A percentile compares a stretch with the other conserved stretches of the same genome.
Evolutionary conservation across 2,113 vertebrate species (phyloP).

Genomic region (Amazona vittata): DNA sequence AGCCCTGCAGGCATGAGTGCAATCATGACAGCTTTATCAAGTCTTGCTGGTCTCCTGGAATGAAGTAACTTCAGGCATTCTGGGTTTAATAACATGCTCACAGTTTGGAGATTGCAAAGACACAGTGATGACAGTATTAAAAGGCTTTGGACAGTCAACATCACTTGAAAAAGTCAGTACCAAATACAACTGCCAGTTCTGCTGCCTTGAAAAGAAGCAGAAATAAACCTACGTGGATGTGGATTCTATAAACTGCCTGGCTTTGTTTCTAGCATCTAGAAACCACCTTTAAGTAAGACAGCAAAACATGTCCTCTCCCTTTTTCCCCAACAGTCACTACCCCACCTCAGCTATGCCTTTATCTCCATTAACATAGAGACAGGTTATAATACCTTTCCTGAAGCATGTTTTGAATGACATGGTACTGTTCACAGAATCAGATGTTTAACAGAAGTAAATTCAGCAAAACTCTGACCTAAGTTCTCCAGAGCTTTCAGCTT

Average conservation of each 20-base stretch:
- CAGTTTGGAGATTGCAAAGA: neutral
- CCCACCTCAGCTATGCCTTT: neutral
- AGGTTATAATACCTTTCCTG: neutral
- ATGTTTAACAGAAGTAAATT: neutral
- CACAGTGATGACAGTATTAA: neutral
- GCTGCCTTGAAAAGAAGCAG: neutral
- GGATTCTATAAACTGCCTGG: neutral
- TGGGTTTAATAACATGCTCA: neutral
- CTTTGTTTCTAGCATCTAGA: neutral
- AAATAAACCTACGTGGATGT: neutral
- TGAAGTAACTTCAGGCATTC: constrained; percentile 8
- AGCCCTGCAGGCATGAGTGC: neutral
- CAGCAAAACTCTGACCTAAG: neutral
- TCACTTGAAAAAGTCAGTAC: neutral
- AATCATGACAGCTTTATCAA: constrained; percentile 21
- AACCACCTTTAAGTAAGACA: neutral
- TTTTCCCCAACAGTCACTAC: neutral
- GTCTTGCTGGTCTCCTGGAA: neutral
- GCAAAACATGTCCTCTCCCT: neutral
- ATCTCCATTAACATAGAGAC: neutral
- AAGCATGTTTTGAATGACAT: neutral
- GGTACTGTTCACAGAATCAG: neutral
- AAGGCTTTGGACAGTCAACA: neutral
- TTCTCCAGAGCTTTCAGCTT: neutral
- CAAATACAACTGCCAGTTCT: neutral